These are phyloP conservation scores for Peromyscus attwateri DNA, from an alignment of 2,797 vertebrate species.

Conservation along the genomic window DNA sequence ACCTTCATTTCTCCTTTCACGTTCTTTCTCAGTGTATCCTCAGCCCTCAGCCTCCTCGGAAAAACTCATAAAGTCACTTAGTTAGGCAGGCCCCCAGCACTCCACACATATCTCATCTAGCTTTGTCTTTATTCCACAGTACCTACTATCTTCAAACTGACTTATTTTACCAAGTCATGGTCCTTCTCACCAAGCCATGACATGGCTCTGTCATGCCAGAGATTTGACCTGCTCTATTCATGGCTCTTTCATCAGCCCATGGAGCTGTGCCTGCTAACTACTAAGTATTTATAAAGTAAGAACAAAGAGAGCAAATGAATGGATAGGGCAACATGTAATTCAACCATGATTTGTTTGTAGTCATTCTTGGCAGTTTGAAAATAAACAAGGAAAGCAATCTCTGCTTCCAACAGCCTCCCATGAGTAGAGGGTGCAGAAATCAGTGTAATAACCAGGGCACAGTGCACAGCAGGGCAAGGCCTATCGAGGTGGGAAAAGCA, in stretches of 20 bases:
- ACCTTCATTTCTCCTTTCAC: neutral
- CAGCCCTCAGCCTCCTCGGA: fast-evolving
- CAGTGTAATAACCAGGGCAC: neutral
- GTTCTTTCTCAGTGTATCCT: neutral
- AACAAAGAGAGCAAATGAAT: neutral
- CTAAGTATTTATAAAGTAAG: neutral
- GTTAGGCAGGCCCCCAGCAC: fast-evolving
- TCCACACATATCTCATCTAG: neutral
- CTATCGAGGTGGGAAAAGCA: neutral
- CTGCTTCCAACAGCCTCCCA: neutral
- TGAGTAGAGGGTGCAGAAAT: neutral
- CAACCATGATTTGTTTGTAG: neutral
- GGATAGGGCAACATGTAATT: neutral
- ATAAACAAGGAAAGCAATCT: neutral
- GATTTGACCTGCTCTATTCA: neutral
- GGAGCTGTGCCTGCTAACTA: neutral
- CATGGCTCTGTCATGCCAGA: neutral
- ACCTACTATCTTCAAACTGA: neutral
- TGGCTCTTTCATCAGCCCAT: neutral
- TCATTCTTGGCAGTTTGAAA: conserved; percentile 18
- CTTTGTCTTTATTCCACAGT: neutral
- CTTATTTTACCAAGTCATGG: neutral
- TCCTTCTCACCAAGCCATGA: neutral
- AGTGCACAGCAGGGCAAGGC: neutral
- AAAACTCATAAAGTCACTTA: neutral